phyloP scores from a whole-genome alignment of 2,113 vertebrate species.

The Daboia siamensis region DNA sequence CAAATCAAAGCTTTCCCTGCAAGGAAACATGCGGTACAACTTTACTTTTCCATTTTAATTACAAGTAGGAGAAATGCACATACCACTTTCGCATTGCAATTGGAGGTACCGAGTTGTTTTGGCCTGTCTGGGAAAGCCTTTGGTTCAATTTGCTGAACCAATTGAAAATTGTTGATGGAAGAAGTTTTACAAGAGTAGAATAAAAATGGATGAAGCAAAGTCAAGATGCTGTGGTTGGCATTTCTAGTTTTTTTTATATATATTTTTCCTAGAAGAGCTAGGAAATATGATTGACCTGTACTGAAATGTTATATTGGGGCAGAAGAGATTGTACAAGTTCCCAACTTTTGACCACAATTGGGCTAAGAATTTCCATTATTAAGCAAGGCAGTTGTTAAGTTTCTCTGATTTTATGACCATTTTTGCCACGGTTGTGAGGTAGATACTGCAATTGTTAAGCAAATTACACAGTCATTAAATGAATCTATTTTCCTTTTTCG shows the following conservation, averaged over 20 bases:
- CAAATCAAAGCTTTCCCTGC: neutral
- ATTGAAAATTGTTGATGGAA: neutral
- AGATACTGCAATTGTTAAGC: too few species aligned
- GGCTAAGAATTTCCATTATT: too few species aligned
- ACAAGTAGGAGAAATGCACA: neutral
- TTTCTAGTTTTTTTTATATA: neutral
- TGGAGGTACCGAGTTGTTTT: neutral
- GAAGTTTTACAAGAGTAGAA: neutral
- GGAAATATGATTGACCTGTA: neutral
- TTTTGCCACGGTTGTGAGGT: too few species aligned
- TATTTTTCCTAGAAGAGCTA: neutral
- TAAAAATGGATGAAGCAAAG: neutral
- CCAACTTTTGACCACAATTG: too few species aligned
- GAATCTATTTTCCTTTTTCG: too few species aligned
- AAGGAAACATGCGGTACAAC: neutral
- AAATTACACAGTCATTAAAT: too few species aligned
- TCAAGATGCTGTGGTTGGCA: neutral
- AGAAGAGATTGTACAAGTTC: neutral
- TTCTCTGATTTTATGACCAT: too few species aligned
- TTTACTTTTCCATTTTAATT: conserved; percentile 28
- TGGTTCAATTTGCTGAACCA: neutral
- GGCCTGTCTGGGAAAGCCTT: neutral
- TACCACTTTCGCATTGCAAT: fast-evolving
- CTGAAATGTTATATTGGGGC: too few species aligned
- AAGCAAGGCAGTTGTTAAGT: too few species aligned